A percentile compares a stretch with the other conserved stretches of the same genome.
Evolutionary conservation across 2,113 vertebrate genomes (phyloP).

Genomic region (Cyphomyrus discorhynchus): DNA sequence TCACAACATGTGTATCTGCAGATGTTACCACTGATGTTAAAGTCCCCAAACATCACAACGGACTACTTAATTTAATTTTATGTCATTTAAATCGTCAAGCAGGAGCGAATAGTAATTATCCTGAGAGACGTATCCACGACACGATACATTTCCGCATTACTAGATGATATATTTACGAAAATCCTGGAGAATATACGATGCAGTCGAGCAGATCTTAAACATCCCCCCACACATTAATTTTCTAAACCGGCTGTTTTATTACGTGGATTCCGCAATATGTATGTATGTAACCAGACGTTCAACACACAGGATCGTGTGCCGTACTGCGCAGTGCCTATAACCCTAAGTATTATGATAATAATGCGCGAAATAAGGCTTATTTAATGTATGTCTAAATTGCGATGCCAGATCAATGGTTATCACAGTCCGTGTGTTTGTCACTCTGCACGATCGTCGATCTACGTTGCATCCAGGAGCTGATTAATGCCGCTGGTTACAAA

Average conservation of each 20-base stretch:
- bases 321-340: not conserved
- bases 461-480: not conserved
- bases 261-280: not conserved
- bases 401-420: not conserved
- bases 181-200: not conserved
- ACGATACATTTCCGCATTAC: not conserved
- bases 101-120: not conserved
- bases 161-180: not conserved
- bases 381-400: not conserved
- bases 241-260: not conserved
- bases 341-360: not conserved
- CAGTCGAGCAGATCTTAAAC: not conserved
- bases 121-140: not conserved
- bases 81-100: not conserved
- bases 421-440: not conserved
- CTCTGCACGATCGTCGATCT: not conserved
- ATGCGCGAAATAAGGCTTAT: not conserved
- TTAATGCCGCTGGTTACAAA: not conserved
- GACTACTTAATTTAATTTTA: not conserved
- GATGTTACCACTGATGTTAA: not conserved
- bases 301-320: not conserved
- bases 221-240: not conserved
- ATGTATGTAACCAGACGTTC: not conserved
- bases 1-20: not conserved
- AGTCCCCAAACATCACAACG: not conserved